Evolutionary conservation across 2,888 invertebrate species (phyloP).

Genomic region (Caradrina kadenii): DNA sequence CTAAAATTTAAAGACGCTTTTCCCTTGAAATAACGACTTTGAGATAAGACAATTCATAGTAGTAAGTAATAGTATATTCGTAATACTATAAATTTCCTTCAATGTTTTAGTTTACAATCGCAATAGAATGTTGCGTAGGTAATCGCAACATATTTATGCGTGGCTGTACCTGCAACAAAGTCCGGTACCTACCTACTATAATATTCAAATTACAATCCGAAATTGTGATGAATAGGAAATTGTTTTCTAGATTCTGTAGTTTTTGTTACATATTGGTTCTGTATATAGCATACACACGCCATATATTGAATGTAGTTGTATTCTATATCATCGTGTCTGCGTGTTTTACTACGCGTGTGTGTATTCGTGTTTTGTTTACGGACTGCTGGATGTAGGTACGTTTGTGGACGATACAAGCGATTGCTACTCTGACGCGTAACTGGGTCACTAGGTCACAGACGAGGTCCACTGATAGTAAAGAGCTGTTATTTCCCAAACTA

Average conservation of each 20-base stretch:
- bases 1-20: too few relatives aligned
- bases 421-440: slow-evolving; percentile 88
- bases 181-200: too few relatives aligned
- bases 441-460: slow-evolving; percentile 92
- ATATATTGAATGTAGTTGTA: slow-evolving; percentile 44
- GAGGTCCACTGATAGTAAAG: slow-evolving; percentile 86
- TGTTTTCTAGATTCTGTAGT: slow-evolving; percentile 17
- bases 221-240: slow-evolving; percentile 28
- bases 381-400: slow-evolving; percentile 54
- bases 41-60: too few relatives aligned
- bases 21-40: too few relatives aligned
- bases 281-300: slow-evolving; percentile 24
- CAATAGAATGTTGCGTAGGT: too few relatives aligned
- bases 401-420: slow-evolving; percentile 78
- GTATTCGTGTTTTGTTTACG: slow-evolving; percentile 62
- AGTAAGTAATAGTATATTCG: too few relatives aligned
- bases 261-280: too few relatives aligned
- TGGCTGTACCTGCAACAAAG: too few relatives aligned
- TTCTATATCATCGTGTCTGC: slow-evolving; percentile 40
- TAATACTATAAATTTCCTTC: too few relatives aligned
- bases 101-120: too few relatives aligned
- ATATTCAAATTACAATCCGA: slow-evolving; percentile 26
- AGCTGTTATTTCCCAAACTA: slow-evolving; percentile 82
- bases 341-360: slow-evolving; percentile 43
- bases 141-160: too few relatives aligned